phyloP scores from a whole-genome alignment of 2,113 vertebrate species.

The Hypomesus transpacificus region DNA sequence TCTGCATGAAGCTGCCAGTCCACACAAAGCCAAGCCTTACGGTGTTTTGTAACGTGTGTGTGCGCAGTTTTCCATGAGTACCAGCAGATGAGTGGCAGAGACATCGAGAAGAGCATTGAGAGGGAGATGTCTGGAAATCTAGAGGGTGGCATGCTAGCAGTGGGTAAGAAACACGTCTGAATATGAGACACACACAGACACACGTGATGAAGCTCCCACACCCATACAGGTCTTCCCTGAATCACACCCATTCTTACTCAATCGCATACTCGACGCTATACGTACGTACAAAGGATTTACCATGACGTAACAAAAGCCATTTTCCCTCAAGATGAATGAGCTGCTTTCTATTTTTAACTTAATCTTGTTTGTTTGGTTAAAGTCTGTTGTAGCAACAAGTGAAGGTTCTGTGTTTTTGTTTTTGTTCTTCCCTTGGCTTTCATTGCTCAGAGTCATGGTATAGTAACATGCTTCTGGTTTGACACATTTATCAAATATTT shows the following conservation, averaged over 20 bases:
- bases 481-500: not conserved
- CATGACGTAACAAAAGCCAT: not conserved
- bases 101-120: conserved; percentile 88
- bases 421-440: conserved; percentile 41
- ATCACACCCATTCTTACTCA: not conserved
- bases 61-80: conserved; percentile 90
- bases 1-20: too few species aligned
- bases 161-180: conserved; percentile 75
- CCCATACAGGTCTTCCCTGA: not conserved
- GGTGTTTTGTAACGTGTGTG: not conserved
- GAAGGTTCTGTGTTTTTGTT: conserved; percentile 11
- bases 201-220: not conserved
- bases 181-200: not conserved
- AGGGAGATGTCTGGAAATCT: conserved; percentile 98
- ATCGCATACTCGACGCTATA: not conserved
- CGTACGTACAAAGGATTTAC: not conserved
- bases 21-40: too few species aligned
- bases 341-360: conserved; percentile 7
- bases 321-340: not conserved
- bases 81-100: conserved; percentile 89
- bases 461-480: conserved; percentile 38
- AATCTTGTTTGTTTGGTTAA: not conserved
- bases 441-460: conserved; percentile 66
- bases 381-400: not conserved
- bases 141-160: conserved; percentile 93